Evolutionary conservation across 2,888 invertebrate genomes (phyloP).

Genomic region (Eupithecia vulgata): DNA sequence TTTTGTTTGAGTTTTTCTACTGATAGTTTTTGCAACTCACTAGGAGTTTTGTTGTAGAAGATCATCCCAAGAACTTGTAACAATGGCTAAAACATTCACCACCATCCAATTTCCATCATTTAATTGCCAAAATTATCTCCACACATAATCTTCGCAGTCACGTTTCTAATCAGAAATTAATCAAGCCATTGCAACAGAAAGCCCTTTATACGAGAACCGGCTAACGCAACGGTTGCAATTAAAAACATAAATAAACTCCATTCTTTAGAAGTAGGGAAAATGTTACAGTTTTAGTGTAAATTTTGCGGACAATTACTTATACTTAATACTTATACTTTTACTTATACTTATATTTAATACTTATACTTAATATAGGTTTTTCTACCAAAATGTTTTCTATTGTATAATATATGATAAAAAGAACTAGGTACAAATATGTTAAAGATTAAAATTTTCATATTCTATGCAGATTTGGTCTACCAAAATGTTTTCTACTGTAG

Average conservation of each 20-base stretch:
- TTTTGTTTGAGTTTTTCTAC: no score
- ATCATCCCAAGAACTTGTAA: background rate
- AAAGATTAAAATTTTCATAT: no score
- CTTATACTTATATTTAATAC: no score
- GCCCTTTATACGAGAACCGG: constrained; percentile 29
- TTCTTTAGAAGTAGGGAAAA: constrained; percentile 25
- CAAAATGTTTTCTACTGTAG: no score
- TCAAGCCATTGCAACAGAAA: constrained; percentile 27
- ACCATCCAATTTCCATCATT: constrained; percentile 6
- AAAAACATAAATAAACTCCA: constrained; percentile 31
- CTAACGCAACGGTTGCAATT: constrained; percentile 26
- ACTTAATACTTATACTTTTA: no score
- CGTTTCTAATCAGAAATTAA: constrained; percentile 32
- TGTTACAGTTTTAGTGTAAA: constrained; percentile 17
- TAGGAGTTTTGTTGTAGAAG: no score
- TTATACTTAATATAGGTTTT: no score
- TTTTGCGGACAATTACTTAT: background rate
- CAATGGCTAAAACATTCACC: background rate
- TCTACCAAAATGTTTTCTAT: no score
- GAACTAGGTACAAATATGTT: no score
- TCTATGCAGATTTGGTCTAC: no score
- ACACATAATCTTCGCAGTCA: constrained; percentile 23
- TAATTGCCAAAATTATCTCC: constrained; percentile 19
- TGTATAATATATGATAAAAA: no score
- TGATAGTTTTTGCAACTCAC: no score